Evolutionary conservation across 92 coral and sea anemone species (phyloP).

Genomic region (Isaurus tuberculatus): DNA sequence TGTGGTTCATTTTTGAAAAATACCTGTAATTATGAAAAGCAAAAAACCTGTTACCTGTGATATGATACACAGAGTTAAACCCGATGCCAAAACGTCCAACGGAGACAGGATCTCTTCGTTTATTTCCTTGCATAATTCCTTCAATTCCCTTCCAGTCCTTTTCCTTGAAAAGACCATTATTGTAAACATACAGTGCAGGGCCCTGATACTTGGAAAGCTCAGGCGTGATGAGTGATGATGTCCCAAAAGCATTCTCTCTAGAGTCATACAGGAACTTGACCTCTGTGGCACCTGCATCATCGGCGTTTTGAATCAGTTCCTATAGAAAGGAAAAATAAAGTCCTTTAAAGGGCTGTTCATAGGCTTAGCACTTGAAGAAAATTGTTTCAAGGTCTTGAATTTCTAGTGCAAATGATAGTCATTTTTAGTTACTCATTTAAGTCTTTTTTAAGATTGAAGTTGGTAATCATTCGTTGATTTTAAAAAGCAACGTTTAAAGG

Average conservation of each 20-base stretch:
- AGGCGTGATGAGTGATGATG: constrained; percentile 71
- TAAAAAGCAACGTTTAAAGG: too few species aligned
- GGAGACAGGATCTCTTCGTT: constrained; percentile 83
- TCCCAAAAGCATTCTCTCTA: constrained; percentile 91
- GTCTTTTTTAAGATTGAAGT: too few species aligned
- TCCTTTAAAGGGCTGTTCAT: too few species aligned
- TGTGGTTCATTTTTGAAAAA: too few species aligned
- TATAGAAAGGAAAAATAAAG: constrained; percentile 3
- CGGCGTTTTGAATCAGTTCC: constrained; percentile 99
- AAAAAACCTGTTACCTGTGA: constrained; percentile 79
- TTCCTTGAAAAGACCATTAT: constrained; percentile 86
- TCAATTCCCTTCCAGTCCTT: constrained; percentile 96
- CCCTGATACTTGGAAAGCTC: constrained; percentile 95
- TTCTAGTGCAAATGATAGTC: too few species aligned
- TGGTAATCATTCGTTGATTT: too few species aligned
- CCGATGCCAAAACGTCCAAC: constrained; percentile 97
- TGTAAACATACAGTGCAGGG: constrained; percentile 90
- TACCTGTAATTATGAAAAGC: too few species aligned
- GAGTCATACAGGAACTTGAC: constrained; percentile 94
- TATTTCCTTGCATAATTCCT: constrained; percentile 95
- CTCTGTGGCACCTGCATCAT: constrained; percentile 97
- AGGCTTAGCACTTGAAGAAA: too few species aligned
- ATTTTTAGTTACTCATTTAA: too few species aligned
- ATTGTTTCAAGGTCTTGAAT: too few species aligned
- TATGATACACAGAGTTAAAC: constrained; percentile 94